Evolutionary conservation across 2,888 invertebrate species (phyloP).

Genomic region (Microdon myrmicae): DNA sequence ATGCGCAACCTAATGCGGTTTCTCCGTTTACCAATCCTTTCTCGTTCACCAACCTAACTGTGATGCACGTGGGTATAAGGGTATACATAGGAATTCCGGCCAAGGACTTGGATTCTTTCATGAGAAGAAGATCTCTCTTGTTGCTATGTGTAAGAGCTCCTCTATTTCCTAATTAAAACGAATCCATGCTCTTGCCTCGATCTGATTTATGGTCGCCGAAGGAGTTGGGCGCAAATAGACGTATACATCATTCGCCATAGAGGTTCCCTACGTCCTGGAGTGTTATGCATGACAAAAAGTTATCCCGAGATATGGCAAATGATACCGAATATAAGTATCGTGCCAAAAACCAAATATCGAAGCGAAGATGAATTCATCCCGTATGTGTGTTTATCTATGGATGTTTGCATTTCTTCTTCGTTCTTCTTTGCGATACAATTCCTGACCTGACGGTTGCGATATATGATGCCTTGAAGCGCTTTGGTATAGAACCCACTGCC

Average conservation of each 20-base stretch:
- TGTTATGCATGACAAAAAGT: slow-evolving; percentile 44
- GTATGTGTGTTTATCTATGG: slow-evolving; percentile 10
- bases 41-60: slow-evolving; percentile 5
- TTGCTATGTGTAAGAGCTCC: slow-evolving; percentile 27
- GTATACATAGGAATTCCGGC: slow-evolving; percentile 6
- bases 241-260: slow-evolving; percentile 40
- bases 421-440: too few relatives aligned
- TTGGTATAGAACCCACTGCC: slow-evolving; percentile 18
- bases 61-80: slow-evolving; percentile 1
- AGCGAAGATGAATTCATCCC: slow-evolving; percentile 32
- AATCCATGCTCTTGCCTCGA: slow-evolving; percentile 47
- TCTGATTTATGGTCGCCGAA: slow-evolving; percentile 51
- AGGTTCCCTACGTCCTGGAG: slow-evolving; percentile 17
- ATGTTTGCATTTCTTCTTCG: slow-evolving; percentile 16
- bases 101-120: slow-evolving; percentile 19
- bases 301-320: slow-evolving; percentile 44
- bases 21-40: slow-evolving; percentile 3
- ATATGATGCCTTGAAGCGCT: slow-evolving; percentile 44
- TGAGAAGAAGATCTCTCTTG: slow-evolving; percentile 7
- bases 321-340: slow-evolving; percentile 45
- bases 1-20: too few relatives aligned
- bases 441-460: slow-evolving; percentile 45
- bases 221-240: slow-evolving; percentile 50
- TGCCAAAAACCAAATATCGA: slow-evolving; percentile 42
- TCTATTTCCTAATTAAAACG: slow-evolving; percentile 49